A percentile compares a stretch with the other conserved stretches of the same genome.
These are phyloP conservation scores for Drosophila nannoptera DNA, from an alignment of 1,140 invertebrate genomes.

Conservation along the genomic window DNA sequence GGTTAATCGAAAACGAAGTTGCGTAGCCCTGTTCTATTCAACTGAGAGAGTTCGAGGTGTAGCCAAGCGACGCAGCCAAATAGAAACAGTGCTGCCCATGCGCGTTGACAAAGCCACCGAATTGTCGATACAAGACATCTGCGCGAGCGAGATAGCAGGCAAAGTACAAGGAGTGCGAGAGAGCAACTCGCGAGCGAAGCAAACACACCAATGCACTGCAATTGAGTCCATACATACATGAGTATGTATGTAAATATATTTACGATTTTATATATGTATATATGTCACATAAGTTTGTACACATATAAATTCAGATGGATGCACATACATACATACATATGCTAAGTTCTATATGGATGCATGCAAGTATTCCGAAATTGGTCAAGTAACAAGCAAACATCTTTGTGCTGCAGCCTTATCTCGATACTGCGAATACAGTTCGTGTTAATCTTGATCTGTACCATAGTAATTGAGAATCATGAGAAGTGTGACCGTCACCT, in stretches of 20 bases:
- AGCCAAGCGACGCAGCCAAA: slow-evolving; percentile 37
- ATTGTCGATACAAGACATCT: slow-evolving; percentile 8
- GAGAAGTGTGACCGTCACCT: neutral
- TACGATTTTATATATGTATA: no score
- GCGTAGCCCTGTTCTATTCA: slow-evolving; percentile 26
- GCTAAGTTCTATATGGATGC: neutral
- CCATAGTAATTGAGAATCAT: neutral
- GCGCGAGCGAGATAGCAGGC: slow-evolving; percentile 13
- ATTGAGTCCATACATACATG: slow-evolving; percentile 3
- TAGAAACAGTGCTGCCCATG: slow-evolving; percentile 38
- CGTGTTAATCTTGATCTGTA: no score
- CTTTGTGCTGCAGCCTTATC: neutral
- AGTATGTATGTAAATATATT: neutral
- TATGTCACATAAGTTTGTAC: neutral
- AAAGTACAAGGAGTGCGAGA: slow-evolving; percentile 20
- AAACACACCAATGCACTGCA: slow-evolving; percentile 35
- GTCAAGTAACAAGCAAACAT: neutral
- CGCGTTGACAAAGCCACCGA: slow-evolving; percentile 44
- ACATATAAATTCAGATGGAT: no score
- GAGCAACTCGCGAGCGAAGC: slow-evolving; percentile 7
- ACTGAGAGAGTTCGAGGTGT: slow-evolving; percentile 32
- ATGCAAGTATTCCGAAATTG: neutral
- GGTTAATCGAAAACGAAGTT: neutral
- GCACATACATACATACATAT: no score
- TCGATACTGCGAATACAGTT: no score